Evolutionary conservation across 2,113 vertebrate species (phyloP).

Genomic region (Pelusios castaneus): DNA sequence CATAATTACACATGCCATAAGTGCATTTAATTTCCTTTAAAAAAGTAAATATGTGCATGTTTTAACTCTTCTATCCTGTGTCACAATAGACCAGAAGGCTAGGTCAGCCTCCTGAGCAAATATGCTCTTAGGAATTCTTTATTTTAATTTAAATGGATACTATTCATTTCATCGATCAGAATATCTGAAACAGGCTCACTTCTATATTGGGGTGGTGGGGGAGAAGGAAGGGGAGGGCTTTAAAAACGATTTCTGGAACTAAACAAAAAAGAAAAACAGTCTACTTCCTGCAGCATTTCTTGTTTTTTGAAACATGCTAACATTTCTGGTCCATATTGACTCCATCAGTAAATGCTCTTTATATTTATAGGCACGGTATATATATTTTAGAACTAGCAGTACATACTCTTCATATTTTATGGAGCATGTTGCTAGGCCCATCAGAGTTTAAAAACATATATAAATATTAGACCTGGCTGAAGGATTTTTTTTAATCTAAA

Average conservation of each 20-base stretch:
- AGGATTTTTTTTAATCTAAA: not conserved
- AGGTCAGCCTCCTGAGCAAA: conserved; percentile 44
- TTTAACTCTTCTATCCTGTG: conserved; percentile 41
- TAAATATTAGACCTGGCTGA: not conserved
- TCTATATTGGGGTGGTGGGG: too few species aligned
- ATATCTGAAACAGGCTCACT: not conserved
- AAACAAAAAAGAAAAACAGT: not conserved
- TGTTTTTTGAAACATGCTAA: not conserved
- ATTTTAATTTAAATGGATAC: not conserved
- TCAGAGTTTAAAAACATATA: not conserved
- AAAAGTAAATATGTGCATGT: not conserved
- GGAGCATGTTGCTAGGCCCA: not conserved
- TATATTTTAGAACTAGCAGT: not conserved
- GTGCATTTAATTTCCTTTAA: not conserved
- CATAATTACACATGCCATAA: not conserved
- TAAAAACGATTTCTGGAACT: conserved; percentile 41
- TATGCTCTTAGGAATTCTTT: conserved; percentile 26
- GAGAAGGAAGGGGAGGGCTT: not conserved
- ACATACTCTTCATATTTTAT: not conserved
- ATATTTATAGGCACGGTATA: not conserved
- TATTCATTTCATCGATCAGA: conserved; percentile 34
- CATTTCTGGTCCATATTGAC: not conserved
- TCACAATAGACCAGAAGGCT: conserved; percentile 47
- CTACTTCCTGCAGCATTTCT: not conserved
- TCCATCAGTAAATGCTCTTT: not conserved